Evolutionary conservation across 2,113 vertebrate species (phyloP).

Genomic region (Dicerorhinus sumatrensis): DNA sequence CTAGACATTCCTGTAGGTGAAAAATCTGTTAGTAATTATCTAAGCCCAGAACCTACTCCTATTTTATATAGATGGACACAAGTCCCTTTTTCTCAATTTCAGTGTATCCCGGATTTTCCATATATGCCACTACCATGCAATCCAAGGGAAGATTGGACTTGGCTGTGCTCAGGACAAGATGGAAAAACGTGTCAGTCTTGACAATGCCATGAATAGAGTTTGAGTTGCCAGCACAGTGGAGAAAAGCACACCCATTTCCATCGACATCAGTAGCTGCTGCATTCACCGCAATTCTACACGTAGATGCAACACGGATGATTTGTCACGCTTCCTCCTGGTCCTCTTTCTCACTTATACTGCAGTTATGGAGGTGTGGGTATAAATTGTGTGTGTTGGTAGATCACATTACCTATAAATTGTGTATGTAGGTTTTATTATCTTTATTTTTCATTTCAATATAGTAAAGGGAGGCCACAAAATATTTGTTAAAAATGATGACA

Average conservation of each 20-base stretch:
- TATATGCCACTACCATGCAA: too few species aligned
- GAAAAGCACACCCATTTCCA: rapidly evolving
- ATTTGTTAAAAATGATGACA: not conserved
- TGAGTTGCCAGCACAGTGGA: not conserved
- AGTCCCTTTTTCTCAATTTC: not conserved
- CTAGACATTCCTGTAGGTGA: not conserved
- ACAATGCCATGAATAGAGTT: too few species aligned
- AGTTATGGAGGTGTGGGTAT: rapidly evolving
- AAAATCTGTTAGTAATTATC: not conserved
- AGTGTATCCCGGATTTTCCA: not conserved
- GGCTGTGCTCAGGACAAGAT: not conserved
- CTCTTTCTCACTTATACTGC: not conserved
- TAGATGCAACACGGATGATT: rapidly evolving
- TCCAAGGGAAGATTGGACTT: not conserved
- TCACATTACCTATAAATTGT: not conserved
- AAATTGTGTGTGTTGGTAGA: not conserved
- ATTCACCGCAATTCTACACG: rapidly evolving
- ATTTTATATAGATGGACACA: not conserved
- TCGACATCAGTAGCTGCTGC: rapidly evolving
- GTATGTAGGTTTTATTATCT: not conserved
- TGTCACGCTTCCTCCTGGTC: not conserved
- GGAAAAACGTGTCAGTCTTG: not conserved
- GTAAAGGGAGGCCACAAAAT: not conserved
- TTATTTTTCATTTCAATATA: not conserved
- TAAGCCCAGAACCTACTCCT: not conserved